phyloP scores from a whole-genome alignment of 2,888 invertebrate species.

The Diplolepis rosae region DNA sequence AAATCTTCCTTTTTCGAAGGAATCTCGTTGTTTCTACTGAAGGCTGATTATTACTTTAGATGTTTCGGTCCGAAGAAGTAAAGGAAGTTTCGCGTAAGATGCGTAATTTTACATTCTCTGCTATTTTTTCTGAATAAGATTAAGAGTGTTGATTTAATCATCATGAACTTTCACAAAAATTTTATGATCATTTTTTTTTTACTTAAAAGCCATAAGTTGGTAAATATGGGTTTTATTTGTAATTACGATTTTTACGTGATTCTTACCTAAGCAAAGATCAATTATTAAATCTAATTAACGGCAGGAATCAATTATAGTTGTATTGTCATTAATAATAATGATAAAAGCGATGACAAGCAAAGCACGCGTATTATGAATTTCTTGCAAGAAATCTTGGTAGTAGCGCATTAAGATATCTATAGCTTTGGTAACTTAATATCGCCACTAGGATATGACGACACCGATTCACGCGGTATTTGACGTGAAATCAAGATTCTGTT shows the following conservation, averaged over 20 bases:
- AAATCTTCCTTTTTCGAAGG: conserved; percentile 36
- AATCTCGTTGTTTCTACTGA: conserved; percentile 40
- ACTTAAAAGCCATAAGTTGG: too few species aligned
- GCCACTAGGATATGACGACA: conserved; percentile 61
- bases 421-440: conserved; percentile 69
- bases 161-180: too few species aligned
- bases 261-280: conserved; percentile 56
- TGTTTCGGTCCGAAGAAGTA: conserved; percentile 9
- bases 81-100: conserved; percentile 17
- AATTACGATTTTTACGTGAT: conserved; percentile 5
- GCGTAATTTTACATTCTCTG: background rate
- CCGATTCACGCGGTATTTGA: conserved; percentile 53
- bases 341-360: conserved; percentile 33
- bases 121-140: too few species aligned
- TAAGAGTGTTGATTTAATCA: too few species aligned
- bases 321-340: conserved; percentile 29
- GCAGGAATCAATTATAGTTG: conserved; percentile 45
- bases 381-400: conserved; percentile 60
- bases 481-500: conserved; percentile 41
- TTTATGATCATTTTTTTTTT: too few species aligned
- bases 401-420: conserved; percentile 64
- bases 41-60: conserved; percentile 40
- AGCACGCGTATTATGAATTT: conserved; percentile 37
- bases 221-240: background rate
- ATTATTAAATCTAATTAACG: conserved; percentile 65